Percentiles rank a stretch among this genome's conserved stretches.
phyloP scores from a whole-genome alignment of 1,140 invertebrate genomes.

The Glossosoma conforme region DNA sequence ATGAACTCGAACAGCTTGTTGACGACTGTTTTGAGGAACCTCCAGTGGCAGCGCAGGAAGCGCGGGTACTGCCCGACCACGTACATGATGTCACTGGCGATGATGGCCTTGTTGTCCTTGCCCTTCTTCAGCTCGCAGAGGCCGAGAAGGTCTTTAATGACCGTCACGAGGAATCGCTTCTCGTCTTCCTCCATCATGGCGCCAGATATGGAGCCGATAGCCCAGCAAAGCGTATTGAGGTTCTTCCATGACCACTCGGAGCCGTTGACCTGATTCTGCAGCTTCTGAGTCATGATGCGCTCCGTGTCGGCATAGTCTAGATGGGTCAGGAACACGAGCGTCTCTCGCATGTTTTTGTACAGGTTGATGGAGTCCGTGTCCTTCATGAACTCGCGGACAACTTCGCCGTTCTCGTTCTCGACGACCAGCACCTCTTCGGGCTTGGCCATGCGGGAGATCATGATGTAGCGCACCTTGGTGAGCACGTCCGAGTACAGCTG shows the following conservation, averaged over 20 bases:
- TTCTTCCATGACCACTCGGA: slow-evolving; percentile 99
- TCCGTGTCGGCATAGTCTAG: slow-evolving; percentile 97
- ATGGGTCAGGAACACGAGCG: slow-evolving; percentile 97
- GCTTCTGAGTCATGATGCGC: slow-evolving; percentile 97
- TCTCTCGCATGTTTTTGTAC: slow-evolving; percentile 99
- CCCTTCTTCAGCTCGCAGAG: slow-evolving; percentile 99
- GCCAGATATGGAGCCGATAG: slow-evolving; percentile 98
- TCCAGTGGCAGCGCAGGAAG: slow-evolving; percentile 99
- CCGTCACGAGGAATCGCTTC: slow-evolving; percentile 97
- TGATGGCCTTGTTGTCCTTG: slow-evolving; percentile 99
- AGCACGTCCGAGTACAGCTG: slow-evolving; percentile 75
- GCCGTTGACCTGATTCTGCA: slow-evolving; percentile 98
- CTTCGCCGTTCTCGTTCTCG: slow-evolving; percentile 99
- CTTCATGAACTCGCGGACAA: slow-evolving; percentile 99
- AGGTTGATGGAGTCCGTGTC: slow-evolving; percentile 99
- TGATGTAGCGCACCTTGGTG: slow-evolving; percentile 92
- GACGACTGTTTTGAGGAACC: slow-evolving; percentile 99
- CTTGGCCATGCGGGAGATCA: slow-evolving; percentile 99
- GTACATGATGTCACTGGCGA: slow-evolving; percentile 99
- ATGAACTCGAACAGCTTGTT: slow-evolving; percentile 99
- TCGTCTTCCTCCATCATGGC: slow-evolving; percentile 99
- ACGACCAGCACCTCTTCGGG: slow-evolving; percentile 99
- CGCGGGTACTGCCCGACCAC: slow-evolving; percentile 99
- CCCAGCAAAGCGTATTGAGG: slow-evolving; percentile 99
- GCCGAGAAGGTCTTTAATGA: slow-evolving; percentile 97